Conservation (phyloP, 1,140 invertebrate species). For the Holcopasites calliopsidis region DNA sequence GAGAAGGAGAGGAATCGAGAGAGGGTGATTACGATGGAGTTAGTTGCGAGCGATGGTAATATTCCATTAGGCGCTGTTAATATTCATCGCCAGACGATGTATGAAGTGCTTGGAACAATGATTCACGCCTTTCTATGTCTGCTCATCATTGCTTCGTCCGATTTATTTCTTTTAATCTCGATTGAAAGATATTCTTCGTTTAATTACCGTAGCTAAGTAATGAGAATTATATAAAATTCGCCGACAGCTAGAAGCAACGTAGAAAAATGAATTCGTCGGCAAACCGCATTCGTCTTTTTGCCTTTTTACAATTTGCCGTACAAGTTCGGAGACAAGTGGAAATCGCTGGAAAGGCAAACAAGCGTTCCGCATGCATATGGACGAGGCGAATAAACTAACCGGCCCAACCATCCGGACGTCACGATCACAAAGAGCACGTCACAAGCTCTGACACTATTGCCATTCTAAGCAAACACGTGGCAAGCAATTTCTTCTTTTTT, state of each 20-base stretch:
- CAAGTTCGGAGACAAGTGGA: conserved; percentile 42
- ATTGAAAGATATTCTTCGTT: neutral
- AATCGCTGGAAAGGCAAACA: conserved; percentile 56
- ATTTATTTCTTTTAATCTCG: neutral
- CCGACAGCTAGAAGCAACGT: too few relatives aligned
- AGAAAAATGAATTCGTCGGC: neutral
- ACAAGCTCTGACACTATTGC: conserved; percentile 56
- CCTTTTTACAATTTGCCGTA: conserved; percentile 5
- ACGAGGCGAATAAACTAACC: conserved; percentile 42
- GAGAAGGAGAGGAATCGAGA: conserved; percentile 23
- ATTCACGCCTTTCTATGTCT: neutral
- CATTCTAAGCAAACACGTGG: conserved; percentile 58
- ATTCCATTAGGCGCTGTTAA: conserved; percentile 70
- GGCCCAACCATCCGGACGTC: conserved; percentile 1
- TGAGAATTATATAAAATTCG: too few relatives aligned
- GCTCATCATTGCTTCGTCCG: neutral
- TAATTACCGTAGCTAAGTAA: too few relatives aligned
- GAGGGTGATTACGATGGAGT: conserved; percentile 44
- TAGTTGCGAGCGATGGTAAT: conserved; percentile 62
- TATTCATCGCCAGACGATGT: conserved; percentile 69
- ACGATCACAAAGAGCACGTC: conserved; percentile 54
- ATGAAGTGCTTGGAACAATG: conserved; percentile 32
- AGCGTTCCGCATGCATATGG: conserved; percentile 52
- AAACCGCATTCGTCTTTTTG: neutral
- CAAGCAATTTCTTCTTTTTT: conserved; percentile 17